Evolutionary conservation across 2,113 vertebrate species (phyloP), one percentile per base, ranked within the genome.

Genomic region (Salvator merianae): DNA sequence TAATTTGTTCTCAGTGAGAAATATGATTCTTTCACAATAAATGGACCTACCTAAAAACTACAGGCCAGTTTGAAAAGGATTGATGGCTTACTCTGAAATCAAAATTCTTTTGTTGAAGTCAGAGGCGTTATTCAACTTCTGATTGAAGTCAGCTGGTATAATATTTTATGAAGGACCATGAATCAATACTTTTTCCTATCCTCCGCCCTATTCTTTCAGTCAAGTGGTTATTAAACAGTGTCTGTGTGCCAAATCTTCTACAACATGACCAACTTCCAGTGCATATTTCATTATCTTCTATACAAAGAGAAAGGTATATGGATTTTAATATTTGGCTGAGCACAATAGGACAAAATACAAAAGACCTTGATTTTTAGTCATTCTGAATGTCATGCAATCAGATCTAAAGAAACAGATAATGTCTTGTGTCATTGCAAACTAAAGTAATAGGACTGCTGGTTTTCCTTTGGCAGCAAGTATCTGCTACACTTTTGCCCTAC

Each of bases 1-100:
- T 18, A 69, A 53, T 69, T 69, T 80, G 20, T 12, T n/a, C 16
- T 40, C 24, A 65, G 55, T 65, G 65, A 87, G 36, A 87, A 3
- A 24, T 2, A 2, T 3, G 16, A 73, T 36, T 0, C 0, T 1
- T 32, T 2, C 50, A 77, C 79, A 32, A 72, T 32, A 16, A 0
- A 0, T 43, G 59, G 38, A 4, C 7, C 83, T 28, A 76, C 55
- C 1, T 78, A 74, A 38, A 59, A 72, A 71, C 6, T 78, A 0
- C 14, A 74, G 40, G 1, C 2, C 20, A 78, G 30, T 66, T 86
- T 86, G 71, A 77, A 34, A 88, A 79, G 28, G 55, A 0, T 0
- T 1, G 38, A 75, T 0, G 34, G 0, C 1, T 83, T 89, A 62
- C 85, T 84, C 78, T 59, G 32, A 84, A 32, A 62, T 72, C 5